These are phyloP conservation scores for Nestor notabilis DNA, from an alignment of 2,113 vertebrate genomes.

Conservation along the genomic window DNA sequence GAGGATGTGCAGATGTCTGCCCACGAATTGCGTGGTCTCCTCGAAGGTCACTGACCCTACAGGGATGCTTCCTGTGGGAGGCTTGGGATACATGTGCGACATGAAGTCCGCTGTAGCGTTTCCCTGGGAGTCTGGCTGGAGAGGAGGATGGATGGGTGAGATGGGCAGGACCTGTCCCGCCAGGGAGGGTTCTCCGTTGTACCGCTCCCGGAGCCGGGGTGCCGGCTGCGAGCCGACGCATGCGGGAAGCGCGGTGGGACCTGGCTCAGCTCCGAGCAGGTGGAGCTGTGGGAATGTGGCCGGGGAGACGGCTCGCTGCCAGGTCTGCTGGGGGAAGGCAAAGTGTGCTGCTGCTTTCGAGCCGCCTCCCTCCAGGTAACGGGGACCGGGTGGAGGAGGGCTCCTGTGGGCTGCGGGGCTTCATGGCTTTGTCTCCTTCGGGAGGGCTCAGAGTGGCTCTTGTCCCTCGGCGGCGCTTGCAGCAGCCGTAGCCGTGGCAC, in stretches of 20 bases:
- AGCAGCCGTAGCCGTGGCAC: neutral
- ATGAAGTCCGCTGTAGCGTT: neutral
- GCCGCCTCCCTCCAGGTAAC: neutral
- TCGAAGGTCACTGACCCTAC: neutral
- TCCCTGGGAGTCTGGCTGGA: neutral
- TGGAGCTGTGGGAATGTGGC: neutral
- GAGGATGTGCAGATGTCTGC: neutral
- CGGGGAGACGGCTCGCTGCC: neutral
- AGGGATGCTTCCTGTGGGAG: neutral
- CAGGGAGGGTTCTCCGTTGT: neutral
- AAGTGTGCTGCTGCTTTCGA: neutral
- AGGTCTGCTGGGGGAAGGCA: rapidly evolving
- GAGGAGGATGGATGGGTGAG: neutral
- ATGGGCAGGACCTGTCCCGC: rapidly evolving
- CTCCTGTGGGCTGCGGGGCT: neutral
- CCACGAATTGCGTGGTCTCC: neutral
- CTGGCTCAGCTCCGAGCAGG: neutral
- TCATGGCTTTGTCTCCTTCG: rapidly evolving
- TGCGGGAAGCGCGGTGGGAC: neutral
- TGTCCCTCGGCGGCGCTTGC: neutral
- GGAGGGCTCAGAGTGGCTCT: neutral
- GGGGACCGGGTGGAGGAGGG: neutral
- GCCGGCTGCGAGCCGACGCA: neutral
- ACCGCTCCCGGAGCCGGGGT: neutral
- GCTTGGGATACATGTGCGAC: neutral